These are phyloP conservation scores for Sebastes umbrosus DNA, from an alignment of 2,797 vertebrate genomes.

Conservation along the genomic window DNA sequence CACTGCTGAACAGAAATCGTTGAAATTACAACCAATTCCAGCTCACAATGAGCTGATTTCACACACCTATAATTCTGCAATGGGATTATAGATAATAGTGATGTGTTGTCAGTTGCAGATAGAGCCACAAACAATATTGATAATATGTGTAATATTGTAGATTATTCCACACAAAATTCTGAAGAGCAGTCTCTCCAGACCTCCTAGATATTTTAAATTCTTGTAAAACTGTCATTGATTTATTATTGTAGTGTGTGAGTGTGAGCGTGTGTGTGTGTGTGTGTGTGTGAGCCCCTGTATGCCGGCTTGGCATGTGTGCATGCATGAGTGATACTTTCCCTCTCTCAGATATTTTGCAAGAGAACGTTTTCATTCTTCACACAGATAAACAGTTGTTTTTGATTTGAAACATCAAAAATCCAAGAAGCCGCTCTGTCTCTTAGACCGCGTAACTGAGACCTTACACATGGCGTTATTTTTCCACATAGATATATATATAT, in stretches of 20 bases:
- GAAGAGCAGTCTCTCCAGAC: background rate
- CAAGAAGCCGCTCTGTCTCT: background rate
- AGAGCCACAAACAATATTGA: background rate
- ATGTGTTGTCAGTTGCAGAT: slow-evolving; percentile 8
- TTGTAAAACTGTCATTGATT: slow-evolving; percentile 3
- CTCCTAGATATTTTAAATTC: slow-evolving; percentile 1
- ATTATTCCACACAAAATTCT: background rate
- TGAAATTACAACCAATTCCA: slow-evolving; percentile 24
- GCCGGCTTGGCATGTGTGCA: background rate
- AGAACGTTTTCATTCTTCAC: slow-evolving; percentile 14
- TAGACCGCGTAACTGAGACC: background rate
- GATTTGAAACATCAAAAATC: slow-evolving; percentile 36
- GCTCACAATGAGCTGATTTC: slow-evolving; percentile 37
- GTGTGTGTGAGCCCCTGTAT: background rate
- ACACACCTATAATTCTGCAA: slow-evolving; percentile 5
- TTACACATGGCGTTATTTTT: slow-evolving; percentile 2
- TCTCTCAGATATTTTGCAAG: slow-evolving; percentile 14
- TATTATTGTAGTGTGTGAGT: background rate
- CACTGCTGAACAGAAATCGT: slow-evolving; percentile 33
- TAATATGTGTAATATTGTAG: background rate
- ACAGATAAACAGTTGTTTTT: slow-evolving; percentile 19
- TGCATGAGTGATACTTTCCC: slow-evolving; percentile 31
- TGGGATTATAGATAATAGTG: background rate
- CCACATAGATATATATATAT: background rate
- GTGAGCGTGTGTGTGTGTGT: slow-evolving; percentile 14